Conservation (phyloP, 2,888 invertebrate species). For the Leptinotarsa rubiginosa region DNA sequence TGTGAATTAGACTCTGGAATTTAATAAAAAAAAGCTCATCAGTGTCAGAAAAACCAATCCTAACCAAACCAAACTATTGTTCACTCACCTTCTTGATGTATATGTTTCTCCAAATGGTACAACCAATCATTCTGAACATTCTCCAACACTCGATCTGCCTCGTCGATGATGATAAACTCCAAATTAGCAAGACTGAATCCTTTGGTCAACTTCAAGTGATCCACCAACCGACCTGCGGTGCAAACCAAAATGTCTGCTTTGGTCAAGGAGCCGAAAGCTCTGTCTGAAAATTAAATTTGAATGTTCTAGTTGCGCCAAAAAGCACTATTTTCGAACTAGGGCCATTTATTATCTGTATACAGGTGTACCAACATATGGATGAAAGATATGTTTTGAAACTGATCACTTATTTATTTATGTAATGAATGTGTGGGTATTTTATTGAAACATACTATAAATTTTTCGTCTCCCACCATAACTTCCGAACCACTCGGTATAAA, state of each 20-base stretch:
- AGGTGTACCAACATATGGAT: no score
- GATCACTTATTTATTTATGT: no score
- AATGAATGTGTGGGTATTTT: no score
- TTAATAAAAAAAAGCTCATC: neutral
- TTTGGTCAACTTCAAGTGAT: slow-evolving; percentile 87
- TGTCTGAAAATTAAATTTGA: slow-evolving; percentile 66
- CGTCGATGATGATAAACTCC: slow-evolving; percentile 91
- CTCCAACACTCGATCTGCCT: slow-evolving; percentile 95
- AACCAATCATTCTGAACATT: slow-evolving; percentile 93
- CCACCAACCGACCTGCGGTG: slow-evolving; percentile 92
- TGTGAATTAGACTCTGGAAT: slow-evolving; percentile 41
- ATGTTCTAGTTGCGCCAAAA: no score
- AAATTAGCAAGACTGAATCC: slow-evolving; percentile 80
- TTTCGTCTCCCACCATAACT: no score
- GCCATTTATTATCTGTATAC: no score
- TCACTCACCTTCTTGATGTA: slow-evolving; percentile 62
- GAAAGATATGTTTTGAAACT: no score
- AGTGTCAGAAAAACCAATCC: no score
- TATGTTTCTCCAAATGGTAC: slow-evolving; percentile 80
- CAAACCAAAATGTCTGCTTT: slow-evolving; percentile 88
- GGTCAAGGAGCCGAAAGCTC: slow-evolving; percentile 71
- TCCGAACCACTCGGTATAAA: no score
- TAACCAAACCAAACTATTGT: neutral
- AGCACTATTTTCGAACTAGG: no score
- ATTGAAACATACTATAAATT: no score